Base-by-base conservation (phyloP, 2,113 vertebrate species). In the Arothron firmamentum region DNA sequence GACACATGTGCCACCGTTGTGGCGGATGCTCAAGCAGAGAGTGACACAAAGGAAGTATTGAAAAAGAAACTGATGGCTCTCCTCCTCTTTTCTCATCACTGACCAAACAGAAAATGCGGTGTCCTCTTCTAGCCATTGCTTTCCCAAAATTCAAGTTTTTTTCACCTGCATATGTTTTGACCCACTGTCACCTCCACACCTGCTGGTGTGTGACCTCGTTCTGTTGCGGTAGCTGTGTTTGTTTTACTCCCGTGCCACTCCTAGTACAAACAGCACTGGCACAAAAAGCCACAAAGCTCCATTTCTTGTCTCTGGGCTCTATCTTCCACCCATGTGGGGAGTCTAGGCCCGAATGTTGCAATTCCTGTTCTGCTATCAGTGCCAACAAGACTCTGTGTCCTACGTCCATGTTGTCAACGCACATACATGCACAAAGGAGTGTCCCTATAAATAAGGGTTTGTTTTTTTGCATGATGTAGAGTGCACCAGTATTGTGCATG, bases 231-330 rank as follows among this genome's bases (percentile, higher is more conserved):
- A 69, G 69, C 72, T 45, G 74, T 86, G 79, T 87, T 88, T 88
- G 81, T 63, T 84, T 81, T 82, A 68, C 69, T 75, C 67, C 54
- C 10, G 54, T 41, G 73, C 79, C 72, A 62, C 81, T 83, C 80
- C 81, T 58, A 84, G 62, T 23, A 64, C 81, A 88, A 85, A 87
- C 66, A 85, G 49, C 66, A 8, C 56, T 6, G 46, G 57, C 57
- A 23, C 46, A 43, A 48, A 64, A 14, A 50, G 31, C 9, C 49
- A 67, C 65, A 68, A 19, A 58, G 62, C 34, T 13, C 50, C 19
- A 18, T 38, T 25, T 60, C 34, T 16, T 10, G 9, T 11, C 47
- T 46, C 45, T 49, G n/a, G 47, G n/a, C 34, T 38, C 34, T 38
- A 38, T 38, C 11, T 38, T 38, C 34, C 10, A 38, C 34, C 9